Base-by-base conservation (phyloP, 2,888 invertebrate species). In the Diaperis boleti region DNA sequence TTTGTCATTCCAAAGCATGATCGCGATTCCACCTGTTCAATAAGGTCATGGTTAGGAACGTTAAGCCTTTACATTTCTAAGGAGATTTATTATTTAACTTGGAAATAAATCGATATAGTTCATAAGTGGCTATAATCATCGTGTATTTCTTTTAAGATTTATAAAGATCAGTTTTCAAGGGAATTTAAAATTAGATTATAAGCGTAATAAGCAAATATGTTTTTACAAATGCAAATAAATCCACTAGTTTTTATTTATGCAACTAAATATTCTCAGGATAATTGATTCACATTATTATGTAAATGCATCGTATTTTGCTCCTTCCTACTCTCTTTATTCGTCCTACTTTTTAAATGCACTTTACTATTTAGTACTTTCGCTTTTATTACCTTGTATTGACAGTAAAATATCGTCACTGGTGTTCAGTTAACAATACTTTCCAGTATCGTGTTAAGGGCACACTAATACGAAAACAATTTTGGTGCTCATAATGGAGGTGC, bases 41-140 rank as follows among this genome's bases (percentile, higher is more conserved):
- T 47, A 47, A 47, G 20, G 47, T 47, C 47, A 47, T 10, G 47
- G 47, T n/a, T 22, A 47, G 10, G n/a, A 47, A 13, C 3, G 15
- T n/a, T n/a, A n/a, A 11, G 11, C 10, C 15, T 26, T 26, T 26
- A 26, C 26, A 26, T 2, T 3, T 26, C n/a, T 3, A 26, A 8
- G 3, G 10, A 10, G 11, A 1, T 2, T 42, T 42, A 42, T 22
- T 39, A 20, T 47, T 47, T 14, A 14, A 47, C 8, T 13, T 6
- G 8, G 6, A 14, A 10, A 26, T 29, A 8, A 47, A 29, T 42
- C 42, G 20, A 42, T 22, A 22, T 26, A 26, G 6, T 26, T 26
- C 6, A 26, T 26, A 35, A n/a, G n/a, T n/a, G n/a, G n/a, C n/a
- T n/a, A n/a, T n/a, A n/a, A n/a, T n/a, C n/a, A n/a, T n/a, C n/a